Percentiles rank a stretch among this genome's conserved stretches.
Evolutionary conservation across 2,888 invertebrate genomes (phyloP).

Genomic region (Parelbella ahira): DNA sequence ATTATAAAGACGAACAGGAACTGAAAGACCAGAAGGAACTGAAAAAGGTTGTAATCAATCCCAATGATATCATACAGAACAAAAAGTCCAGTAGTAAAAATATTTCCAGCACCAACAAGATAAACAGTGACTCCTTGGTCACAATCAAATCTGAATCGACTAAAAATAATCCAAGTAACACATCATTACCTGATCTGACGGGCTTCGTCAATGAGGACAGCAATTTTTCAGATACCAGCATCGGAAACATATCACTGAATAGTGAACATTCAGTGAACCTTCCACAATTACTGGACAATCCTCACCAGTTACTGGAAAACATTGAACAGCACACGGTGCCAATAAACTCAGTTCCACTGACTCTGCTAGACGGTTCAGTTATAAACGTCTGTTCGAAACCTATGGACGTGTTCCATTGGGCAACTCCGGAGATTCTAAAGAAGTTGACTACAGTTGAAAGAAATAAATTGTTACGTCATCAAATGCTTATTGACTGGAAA

Average conservation of each 20-base stretch:
- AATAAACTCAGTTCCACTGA: constrained; percentile 30
- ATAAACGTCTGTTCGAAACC: constrained; percentile 39
- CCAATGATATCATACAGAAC: too few relatives aligned
- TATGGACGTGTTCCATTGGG: constrained; percentile 48
- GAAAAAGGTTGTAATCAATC: too few relatives aligned
- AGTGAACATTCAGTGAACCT: constrained; percentile 31
- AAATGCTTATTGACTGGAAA: constrained; percentile 50
- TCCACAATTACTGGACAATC: constrained; percentile 34
- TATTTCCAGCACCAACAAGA: too few relatives aligned
- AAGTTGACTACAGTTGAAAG: constrained; percentile 31
- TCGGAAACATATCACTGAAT: constrained; percentile 39
- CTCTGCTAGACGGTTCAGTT: constrained; percentile 34
- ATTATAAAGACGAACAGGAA: constrained; percentile 32
- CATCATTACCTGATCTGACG: constrained; percentile 32
- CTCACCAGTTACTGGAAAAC: constrained; percentile 28
- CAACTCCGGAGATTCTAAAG: constrained; percentile 40
- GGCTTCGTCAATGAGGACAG: constrained; percentile 40
- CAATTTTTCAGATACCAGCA: constrained; percentile 44
- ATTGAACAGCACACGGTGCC: constrained; percentile 34
- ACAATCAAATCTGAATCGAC: too few relatives aligned
- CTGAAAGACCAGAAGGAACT: constrained; percentile 36
- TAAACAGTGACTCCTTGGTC: too few relatives aligned
- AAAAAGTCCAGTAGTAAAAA: too few relatives aligned
- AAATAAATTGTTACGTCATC: constrained; percentile 44
- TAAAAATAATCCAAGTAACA: too few relatives aligned